Conservation (phyloP, 53 echinoderm and acorn worm species). For the Crossaster papposus region DNA sequence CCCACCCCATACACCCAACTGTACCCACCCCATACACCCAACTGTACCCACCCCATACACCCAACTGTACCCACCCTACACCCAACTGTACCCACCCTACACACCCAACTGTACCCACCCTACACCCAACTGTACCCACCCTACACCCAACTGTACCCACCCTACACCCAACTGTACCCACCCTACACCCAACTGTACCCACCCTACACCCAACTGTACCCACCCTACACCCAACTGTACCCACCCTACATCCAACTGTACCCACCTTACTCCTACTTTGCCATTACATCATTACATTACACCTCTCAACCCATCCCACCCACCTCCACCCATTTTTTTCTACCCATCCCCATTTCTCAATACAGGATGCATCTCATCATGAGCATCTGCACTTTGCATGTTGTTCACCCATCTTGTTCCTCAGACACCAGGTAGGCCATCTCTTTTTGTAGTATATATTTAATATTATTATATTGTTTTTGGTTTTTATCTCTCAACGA, state of each 20-base stretch:
- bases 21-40: neutral
- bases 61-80: neutral
- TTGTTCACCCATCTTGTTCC: constrained; percentile 96
- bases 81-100: neutral
- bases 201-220: neutral
- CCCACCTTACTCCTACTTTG: neutral
- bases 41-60: neutral
- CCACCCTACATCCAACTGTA: neutral
- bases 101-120: neutral
- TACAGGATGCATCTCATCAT: constrained; percentile 95
- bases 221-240: too few relatives aligned
- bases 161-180: neutral
- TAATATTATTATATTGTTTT: too few relatives aligned
- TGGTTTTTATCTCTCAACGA: neutral
- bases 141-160: neutral
- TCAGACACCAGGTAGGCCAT: constrained; percentile 82
- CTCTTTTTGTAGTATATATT: constrained; percentile 1
- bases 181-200: neutral
- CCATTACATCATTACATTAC: neutral
- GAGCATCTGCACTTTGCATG: constrained; percentile 99
- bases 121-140: neutral
- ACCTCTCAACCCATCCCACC: neutral
- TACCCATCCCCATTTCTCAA: constrained; percentile 26
- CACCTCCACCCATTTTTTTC: constrained; percentile 29
- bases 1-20: neutral